Conservation (phyloP, 64 coral and sea anemone species). For the Montipora efflorescens region DNA sequence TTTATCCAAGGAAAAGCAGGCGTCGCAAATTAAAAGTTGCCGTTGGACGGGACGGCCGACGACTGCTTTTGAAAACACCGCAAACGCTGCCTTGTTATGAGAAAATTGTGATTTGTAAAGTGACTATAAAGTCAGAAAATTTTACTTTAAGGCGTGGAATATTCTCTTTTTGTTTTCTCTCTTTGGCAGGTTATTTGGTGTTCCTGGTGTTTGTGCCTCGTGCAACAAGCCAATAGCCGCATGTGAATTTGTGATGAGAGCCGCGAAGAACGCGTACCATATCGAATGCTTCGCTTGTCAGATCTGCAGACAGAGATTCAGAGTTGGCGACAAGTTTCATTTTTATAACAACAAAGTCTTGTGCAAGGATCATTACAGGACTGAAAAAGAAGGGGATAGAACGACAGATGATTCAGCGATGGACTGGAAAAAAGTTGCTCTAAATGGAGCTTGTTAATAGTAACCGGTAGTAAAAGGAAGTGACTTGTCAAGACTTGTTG, state of each 20-base stretch:
- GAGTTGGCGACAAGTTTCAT: constrained; percentile 86
- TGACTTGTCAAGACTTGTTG: no score
- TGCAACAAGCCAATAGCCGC: constrained; percentile 89
- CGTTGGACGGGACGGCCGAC: no score
- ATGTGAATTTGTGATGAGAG: constrained; percentile 92
- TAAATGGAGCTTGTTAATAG: neutral
- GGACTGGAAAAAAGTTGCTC: neutral
- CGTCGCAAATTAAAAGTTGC: no score
- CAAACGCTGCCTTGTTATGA: no score
- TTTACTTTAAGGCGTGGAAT: neutral
- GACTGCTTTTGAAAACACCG: no score
- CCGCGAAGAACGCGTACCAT: constrained; percentile 81
- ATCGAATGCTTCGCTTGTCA: constrained; percentile 95
- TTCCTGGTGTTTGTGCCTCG: constrained; percentile 86
- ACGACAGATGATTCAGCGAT: constrained; percentile 1
- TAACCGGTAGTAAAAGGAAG: no score
- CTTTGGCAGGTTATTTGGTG: constrained; percentile 77
- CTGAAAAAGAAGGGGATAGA: constrained; percentile 22
- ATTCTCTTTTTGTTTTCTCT: neutral
- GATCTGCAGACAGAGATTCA: constrained; percentile 79
- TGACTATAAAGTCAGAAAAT: no score
- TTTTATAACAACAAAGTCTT: constrained; percentile 95
- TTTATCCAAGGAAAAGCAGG: no score
- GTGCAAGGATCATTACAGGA: constrained; percentile 78
- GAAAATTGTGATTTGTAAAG: neutral